Percentiles rank a stretch among this genome's conserved stretches.
Conservation (phyloP, 2,113 vertebrate genomes). For the Onychostoma macrolepis region DNA sequence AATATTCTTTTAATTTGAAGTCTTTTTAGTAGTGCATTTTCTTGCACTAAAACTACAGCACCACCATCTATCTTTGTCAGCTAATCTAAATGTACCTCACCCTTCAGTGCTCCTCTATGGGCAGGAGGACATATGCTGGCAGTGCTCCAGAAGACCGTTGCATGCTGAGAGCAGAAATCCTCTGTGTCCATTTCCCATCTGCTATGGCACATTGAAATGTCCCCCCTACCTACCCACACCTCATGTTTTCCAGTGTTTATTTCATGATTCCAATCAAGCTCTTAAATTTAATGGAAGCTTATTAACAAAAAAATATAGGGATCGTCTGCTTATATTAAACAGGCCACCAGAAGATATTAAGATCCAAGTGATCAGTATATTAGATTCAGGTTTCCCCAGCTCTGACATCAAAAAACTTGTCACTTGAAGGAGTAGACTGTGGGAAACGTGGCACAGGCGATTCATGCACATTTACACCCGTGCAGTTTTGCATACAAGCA, state of each 20-base stretch:
- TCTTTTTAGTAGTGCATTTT: neutral
- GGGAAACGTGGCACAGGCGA: neutral
- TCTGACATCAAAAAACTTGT: neutral
- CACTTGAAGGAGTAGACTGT: neutral
- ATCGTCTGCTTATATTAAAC: neutral
- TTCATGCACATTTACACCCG: constrained; percentile 12
- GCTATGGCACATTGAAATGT: neutral
- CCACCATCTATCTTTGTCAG: constrained; percentile 16
- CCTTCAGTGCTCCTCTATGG: neutral
- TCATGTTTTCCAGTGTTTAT: neutral
- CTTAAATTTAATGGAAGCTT: neutral
- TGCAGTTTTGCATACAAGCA: neutral
- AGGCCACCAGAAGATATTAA: neutral
- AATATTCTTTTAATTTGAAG: neutral
- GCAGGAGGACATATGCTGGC: constrained; percentile 5
- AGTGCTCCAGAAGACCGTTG: constrained; percentile 11
- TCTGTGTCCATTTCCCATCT: constrained; percentile 43
- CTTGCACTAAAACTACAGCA: neutral
- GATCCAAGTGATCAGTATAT: neutral
- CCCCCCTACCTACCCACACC: neutral
- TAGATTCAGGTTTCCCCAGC: neutral
- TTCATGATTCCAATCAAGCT: neutral
- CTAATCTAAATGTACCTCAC: constrained; percentile 9
- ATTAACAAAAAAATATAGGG: neutral
- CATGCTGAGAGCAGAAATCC: constrained; percentile 44